Base-by-base conservation (phyloP, 2,888 invertebrate genomes). In the Latheticus oryzae region DNA sequence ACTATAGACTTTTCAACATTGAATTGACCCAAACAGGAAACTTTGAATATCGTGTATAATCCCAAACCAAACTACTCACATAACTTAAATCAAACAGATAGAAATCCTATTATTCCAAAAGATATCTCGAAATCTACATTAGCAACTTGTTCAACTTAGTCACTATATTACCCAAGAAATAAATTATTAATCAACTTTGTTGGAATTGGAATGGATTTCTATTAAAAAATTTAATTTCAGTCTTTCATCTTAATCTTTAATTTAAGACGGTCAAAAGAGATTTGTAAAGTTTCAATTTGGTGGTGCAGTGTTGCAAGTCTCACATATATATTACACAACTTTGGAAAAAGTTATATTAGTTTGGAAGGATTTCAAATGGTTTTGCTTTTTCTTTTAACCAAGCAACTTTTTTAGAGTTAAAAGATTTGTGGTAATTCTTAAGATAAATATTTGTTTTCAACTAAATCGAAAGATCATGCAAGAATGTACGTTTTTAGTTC, bases 81-180 rank as follows among this genome's bases (percentile, higher is more conserved):
- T 43, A 43, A 43, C 26, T 13, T 11, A 26, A 7, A 11, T 5
- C 19, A 4, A 17, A 37, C 15, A 15, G 26, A 26, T 42, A 42
- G 7, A 42, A 26, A 24, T 15, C 28, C 17, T 11, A 16, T 12
- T 23, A 38, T 11, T 38, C 5, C 15, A 7, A 35, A 40, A 28
- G 42, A 28, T 43, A 43, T 11, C 40, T 24, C 38, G 23, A 19
- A 38, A 38, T 38, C 38, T 38, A 13, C 21, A 38, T 38, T 38
- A 38, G n/a, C n/a, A 26, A 26, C 21, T 8, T 8, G 7, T 35
- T 23, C 38, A 38, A 38, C 21, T 38, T 38, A 9, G 38, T 12
- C 38, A 38, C 17, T 23, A 38, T 38, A 38, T 38, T 8, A 23
- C 17, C 23, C 3, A 16, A 16, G 38, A 23, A 38, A 38, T 38